These are phyloP conservation scores for Molorchus minor DNA, from an alignment of 2,888 invertebrate species.

Conservation along the genomic window DNA sequence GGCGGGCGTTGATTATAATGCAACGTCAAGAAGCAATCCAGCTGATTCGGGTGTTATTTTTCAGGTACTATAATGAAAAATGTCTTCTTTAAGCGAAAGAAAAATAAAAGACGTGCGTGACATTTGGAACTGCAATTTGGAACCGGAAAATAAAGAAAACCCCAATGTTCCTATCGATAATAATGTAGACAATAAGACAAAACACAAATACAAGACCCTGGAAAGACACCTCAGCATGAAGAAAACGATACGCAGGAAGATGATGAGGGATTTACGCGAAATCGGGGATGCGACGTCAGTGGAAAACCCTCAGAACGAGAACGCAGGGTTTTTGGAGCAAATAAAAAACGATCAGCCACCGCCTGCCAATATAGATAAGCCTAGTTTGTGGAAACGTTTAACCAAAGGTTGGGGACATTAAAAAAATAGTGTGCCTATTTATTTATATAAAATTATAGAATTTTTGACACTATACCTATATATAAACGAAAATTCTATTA, in stretches of 20 bases:
- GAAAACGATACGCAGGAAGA: conserved; percentile 85
- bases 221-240: conserved; percentile 88
- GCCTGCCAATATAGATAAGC: conserved; percentile 62
- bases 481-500: conserved; percentile 15
- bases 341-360: conserved; percentile 62
- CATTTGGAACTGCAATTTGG: conserved; percentile 55
- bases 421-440: conserved; percentile 2
- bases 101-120: conserved; percentile 81
- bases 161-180: conserved; percentile 63
- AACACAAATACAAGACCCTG: conserved; percentile 78
- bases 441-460: conserved; percentile 11
- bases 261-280: conserved; percentile 84
- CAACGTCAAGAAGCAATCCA: conserved; percentile 1
- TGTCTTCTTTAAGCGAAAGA: conserved; percentile 72
- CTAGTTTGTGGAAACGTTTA: conserved; percentile 62
- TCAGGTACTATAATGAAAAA: conserved; percentile 59
- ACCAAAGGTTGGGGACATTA: conserved; percentile 62
- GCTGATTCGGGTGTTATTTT: conserved; percentile 33
- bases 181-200: conserved; percentile 68
- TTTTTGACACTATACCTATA: background rate
- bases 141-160: conserved; percentile 56
- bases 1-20: conserved; percentile 9
- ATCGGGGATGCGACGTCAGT: conserved; percentile 60
- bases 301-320: conserved; percentile 50
- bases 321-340: conserved; percentile 61